Evolutionary conservation across 2,797 vertebrate genomes (phyloP), one percentile per base, ranked within the genome.

Genomic region (Syngnathus acus): DNA sequence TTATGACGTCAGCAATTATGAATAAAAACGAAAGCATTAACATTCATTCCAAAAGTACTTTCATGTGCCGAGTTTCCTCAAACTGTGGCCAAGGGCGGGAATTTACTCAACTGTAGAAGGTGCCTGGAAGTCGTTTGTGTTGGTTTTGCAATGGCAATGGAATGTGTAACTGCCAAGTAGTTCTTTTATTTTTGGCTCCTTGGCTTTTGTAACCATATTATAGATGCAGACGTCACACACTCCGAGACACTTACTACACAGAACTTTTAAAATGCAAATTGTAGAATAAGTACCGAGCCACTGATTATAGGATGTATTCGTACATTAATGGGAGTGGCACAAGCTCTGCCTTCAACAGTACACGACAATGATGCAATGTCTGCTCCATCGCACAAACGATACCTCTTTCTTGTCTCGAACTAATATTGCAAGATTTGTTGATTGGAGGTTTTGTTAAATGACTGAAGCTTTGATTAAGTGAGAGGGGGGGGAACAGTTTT

Each of bases 401-500:
- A 32, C 53, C 1, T 55, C 23, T 14, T 32, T 14, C 11, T 55
- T 32, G 1, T 55, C 54, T 55, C 32, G 3, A 13, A 32, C 14
- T 55, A 26, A 16, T 11, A 32, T 13, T 55, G 13, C 7, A 26
- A 55, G 23, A 26, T 58, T 32, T 38, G 32, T 9, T 11, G 16
- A 38, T 58, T 38, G 40, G 60, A 62, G 45, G 21, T 42, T 62
- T 61, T 61, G 59, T 21, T 1, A 19, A 65, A 64, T 77, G 62
- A 68, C 66, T 65, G 16, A 45, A 62, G 21, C 60, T 62, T 61
- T 43, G 59, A 13, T 5, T 4, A 9, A 67, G 66, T 78, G 55
- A 69, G 57, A 57, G 19, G 39, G 62, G 62, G 39, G 68, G 64
- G 70, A 6, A 32, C 32, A 32, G 32, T 32, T 32, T 32, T 32